A percentile compares a stretch with the other conserved stretches of the same genome.
Conservation (phyloP, 2,888 invertebrate species). For the Andrena hattorfiana region DNA sequence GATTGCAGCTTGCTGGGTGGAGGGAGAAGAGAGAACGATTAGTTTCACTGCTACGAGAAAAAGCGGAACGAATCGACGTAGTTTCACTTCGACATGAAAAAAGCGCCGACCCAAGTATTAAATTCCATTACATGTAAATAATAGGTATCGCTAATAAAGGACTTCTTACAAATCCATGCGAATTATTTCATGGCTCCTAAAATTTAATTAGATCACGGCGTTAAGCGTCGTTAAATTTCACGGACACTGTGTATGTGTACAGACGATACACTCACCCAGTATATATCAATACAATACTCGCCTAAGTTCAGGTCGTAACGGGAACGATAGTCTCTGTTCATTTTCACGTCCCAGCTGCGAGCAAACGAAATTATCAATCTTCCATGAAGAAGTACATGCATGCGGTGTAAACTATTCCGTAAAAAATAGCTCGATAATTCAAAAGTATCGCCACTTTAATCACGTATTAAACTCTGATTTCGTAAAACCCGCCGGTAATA, state of each 20-base stretch:
- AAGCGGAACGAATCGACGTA: neutral
- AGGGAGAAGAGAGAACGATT: neutral
- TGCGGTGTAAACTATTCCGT: neutral
- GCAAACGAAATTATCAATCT: constrained; percentile 6
- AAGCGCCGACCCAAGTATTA: neutral
- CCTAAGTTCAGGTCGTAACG: constrained; percentile 35
- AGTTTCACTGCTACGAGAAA: neutral
- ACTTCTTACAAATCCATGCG: too few species aligned
- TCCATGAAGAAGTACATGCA: neutral
- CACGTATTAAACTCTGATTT: neutral
- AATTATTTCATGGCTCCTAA: too few species aligned
- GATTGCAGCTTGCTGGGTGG: neutral
- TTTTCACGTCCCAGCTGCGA: neutral
- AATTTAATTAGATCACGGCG: neutral
- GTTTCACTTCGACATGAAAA: neutral
- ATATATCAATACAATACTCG: constrained; percentile 5
- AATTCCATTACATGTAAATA: neutral
- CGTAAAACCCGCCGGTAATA: constrained; percentile 28
- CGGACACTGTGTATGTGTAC: neutral
- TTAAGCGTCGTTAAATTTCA: neutral
- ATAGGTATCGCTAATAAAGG: too few species aligned
- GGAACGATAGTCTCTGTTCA: neutral
- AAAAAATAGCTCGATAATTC: neutral
- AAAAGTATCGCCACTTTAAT: neutral
- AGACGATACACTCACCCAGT: neutral